phyloP scores from a whole-genome alignment of 1,140 invertebrate species.

The Drosophila seguyi region DNA sequence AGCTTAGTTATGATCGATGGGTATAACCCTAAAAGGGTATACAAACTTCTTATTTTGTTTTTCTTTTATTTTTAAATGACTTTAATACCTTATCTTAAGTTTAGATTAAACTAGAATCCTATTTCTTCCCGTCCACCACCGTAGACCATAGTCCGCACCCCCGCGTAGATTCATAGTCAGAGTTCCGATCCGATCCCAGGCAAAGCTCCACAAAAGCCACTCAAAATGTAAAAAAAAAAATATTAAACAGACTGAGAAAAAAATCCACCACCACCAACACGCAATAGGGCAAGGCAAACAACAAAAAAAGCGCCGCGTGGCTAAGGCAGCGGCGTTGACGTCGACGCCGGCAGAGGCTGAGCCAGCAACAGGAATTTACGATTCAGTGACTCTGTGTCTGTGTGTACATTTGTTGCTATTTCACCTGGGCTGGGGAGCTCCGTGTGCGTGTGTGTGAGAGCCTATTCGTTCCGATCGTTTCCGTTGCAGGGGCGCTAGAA shows the following conservation, averaged over 20 bases:
- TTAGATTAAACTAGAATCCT: neutral
- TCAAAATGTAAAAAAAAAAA: conserved; percentile 73
- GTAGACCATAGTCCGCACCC: conserved; percentile 2
- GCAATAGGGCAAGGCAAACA: conserved; percentile 84
- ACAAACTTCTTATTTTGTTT: no score
- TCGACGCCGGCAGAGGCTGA: conserved; percentile 55
- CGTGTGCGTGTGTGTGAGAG: conserved; percentile 51
- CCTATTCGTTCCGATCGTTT: conserved; percentile 77
- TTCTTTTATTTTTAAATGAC: no score
- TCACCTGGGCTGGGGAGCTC: conserved; percentile 57
- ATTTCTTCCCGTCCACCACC: conserved; percentile 14
- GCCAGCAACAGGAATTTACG: conserved; percentile 81
- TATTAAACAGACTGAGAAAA: conserved; percentile 79
- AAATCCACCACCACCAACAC: conserved; percentile 75
- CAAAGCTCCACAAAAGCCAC: conserved; percentile 74
- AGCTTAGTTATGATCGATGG: no score
- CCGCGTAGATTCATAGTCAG: conserved; percentile 25
- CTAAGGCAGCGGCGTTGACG: conserved; percentile 29
- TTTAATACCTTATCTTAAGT: no score
- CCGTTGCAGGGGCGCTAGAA: conserved; percentile 61
- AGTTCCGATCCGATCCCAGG: conserved; percentile 51
- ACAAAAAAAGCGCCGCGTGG: conserved; percentile 58
- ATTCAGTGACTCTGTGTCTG: conserved; percentile 70
- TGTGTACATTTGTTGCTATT: conserved; percentile 53
- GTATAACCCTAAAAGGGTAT: no score